Evolutionary conservation across 1,140 invertebrate species (phyloP).

Genomic region (Drosophila arizonae): DNA sequence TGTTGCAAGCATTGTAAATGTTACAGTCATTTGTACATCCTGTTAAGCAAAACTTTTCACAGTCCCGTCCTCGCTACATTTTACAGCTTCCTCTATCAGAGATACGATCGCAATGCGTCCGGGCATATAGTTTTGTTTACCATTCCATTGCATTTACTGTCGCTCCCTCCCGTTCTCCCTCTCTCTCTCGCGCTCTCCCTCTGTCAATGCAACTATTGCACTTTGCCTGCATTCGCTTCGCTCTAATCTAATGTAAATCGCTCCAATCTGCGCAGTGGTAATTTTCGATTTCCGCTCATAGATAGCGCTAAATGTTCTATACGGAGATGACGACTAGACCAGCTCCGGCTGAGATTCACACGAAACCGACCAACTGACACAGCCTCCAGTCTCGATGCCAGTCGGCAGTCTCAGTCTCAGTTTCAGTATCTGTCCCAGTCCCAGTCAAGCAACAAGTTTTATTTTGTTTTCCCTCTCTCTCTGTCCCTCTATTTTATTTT

Average conservation of each 20-base stretch:
- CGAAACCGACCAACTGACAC: conserved; percentile 23
- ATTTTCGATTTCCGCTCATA: conserved; percentile 81
- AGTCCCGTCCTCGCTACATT: conserved; percentile 40
- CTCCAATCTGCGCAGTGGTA: conserved; percentile 76
- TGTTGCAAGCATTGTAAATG: conserved; percentile 56
- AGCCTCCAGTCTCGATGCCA: conserved; percentile 17
- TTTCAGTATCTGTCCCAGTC: conserved; percentile 18
- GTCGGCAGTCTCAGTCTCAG: conserved; percentile 1
- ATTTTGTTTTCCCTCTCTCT: conserved; percentile 6
- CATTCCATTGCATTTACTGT: background rate
- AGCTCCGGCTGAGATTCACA: conserved; percentile 32
- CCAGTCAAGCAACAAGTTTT: conserved; percentile 14
- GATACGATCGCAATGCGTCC: conserved; percentile 49
- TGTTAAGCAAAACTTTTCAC: conserved; percentile 73
- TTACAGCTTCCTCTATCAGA: conserved; percentile 61
- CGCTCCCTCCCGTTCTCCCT: background rate
- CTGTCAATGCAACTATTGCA: conserved; percentile 1
- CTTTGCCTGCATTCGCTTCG: conserved; percentile 17
- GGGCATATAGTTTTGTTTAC: conserved; percentile 17
- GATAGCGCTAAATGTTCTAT: conserved; percentile 60
- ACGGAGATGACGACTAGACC: conserved; percentile 40
- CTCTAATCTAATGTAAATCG: conserved; percentile 78
- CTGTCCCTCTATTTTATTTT: conserved; percentile 26
- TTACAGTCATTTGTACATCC: conserved; percentile 75
- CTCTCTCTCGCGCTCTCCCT: background rate